A percentile compares a stretch with the other conserved stretches of the same genome.
phyloP scores from a whole-genome alignment of 2,113 vertebrate species.

The Zeus faber region DNA sequence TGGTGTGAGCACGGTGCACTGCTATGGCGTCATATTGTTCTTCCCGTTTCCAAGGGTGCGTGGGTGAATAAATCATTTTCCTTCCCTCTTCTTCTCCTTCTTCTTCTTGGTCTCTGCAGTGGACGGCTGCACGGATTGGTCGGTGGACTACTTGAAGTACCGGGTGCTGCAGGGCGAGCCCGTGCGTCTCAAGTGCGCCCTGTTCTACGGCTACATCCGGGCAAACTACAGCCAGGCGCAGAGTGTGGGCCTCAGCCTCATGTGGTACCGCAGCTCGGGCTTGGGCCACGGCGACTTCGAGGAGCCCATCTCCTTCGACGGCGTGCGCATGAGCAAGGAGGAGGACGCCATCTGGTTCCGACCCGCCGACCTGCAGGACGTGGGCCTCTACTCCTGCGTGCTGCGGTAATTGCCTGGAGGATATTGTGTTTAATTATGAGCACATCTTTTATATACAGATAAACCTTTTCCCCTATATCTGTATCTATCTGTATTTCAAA shows the following conservation, averaged over 20 bases:
- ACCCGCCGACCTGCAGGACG: slow-evolving; percentile 91
- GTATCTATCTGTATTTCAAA: too few relatives aligned
- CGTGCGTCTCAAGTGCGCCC: slow-evolving; percentile 93
- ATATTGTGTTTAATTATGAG: too few relatives aligned
- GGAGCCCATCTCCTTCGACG: slow-evolving; percentile 97
- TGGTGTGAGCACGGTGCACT: too few relatives aligned
- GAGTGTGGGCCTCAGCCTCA: slow-evolving; percentile 92
- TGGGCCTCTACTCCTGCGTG: slow-evolving; percentile 95
- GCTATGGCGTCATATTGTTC: too few relatives aligned
- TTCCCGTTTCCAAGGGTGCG: too few relatives aligned
- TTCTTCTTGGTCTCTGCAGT: slow-evolving; percentile 74
- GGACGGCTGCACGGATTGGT: slow-evolving; percentile 98
- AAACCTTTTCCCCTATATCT: too few relatives aligned
- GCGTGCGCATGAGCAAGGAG: slow-evolving; percentile 96
- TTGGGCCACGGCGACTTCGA: slow-evolving; percentile 90
- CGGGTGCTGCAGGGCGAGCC: slow-evolving; percentile 94
- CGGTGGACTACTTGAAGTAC: slow-evolving; percentile 96
- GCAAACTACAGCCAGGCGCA: slow-evolving; percentile 97
- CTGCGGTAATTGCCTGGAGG: too few relatives aligned
- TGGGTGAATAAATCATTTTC: background rate
- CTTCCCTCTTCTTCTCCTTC: background rate
- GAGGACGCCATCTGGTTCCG: slow-evolving; percentile 99
- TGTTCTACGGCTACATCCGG: slow-evolving; percentile 98
- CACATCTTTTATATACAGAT: too few relatives aligned
- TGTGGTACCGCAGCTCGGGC: slow-evolving; percentile 89